A percentile compares a stretch with the other conserved stretches of the same genome.
phyloP scores from a whole-genome alignment of 2,888 invertebrate genomes.

The Acholoe squamosa region DNA sequence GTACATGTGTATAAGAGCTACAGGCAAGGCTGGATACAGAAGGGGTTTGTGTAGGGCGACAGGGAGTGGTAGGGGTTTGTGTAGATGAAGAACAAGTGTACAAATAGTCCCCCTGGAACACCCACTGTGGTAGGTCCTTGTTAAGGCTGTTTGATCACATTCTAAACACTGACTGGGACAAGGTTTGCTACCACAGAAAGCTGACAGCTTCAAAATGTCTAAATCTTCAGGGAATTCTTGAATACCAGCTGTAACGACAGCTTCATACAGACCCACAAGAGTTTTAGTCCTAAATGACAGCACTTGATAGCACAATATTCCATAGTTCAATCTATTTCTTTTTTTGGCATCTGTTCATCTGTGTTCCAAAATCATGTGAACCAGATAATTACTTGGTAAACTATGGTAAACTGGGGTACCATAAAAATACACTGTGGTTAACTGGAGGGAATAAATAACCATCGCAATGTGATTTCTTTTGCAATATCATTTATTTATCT shows the following conservation, averaged over 20 bases:
- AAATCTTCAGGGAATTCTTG: background rate
- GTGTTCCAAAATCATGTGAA: too few relatives aligned
- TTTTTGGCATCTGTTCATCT: too few relatives aligned
- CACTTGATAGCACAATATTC: too few relatives aligned
- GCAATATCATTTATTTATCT: too few relatives aligned
- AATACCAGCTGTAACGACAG: background rate
- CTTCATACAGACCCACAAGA: background rate
- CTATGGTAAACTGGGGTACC: too few relatives aligned
- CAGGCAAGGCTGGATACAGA: background rate
- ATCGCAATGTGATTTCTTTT: too few relatives aligned
- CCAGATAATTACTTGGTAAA: too few relatives aligned
- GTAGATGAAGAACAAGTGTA: constrained; percentile 21
- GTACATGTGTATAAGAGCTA: too few relatives aligned
- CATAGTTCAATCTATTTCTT: too few relatives aligned
- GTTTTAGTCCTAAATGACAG: too few relatives aligned
- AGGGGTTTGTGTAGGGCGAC: background rate
- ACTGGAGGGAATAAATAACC: too few relatives aligned
- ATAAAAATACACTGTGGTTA: too few relatives aligned
- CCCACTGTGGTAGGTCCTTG: background rate
- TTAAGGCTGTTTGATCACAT: constrained; percentile 9
- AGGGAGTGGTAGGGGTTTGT: background rate
- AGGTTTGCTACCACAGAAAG: background rate
- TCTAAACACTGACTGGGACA: background rate
- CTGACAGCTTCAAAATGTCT: background rate
- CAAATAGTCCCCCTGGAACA: constrained; percentile 1